These are phyloP conservation scores for Mayetiola destructor DNA, from an alignment of 2,888 invertebrate species.

Conservation along the genomic window DNA sequence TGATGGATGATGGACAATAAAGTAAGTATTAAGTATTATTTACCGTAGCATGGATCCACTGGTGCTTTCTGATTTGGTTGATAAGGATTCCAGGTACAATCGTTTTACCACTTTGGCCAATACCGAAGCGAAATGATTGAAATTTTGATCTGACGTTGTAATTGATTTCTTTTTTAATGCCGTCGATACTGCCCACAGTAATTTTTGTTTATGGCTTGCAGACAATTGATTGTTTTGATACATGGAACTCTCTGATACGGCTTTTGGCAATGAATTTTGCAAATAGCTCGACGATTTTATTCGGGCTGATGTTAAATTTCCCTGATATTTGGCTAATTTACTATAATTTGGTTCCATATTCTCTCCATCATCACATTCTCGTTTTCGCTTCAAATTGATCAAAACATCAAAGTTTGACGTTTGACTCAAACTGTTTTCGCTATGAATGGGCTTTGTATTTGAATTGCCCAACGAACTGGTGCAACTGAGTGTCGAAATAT, in stretches of 20 bases:
- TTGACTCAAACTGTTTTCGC: background rate
- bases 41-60: constrained; percentile 59
- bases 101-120: constrained; percentile 53
- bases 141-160: constrained; percentile 48
- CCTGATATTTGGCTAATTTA: too few relatives aligned
- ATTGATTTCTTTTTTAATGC: constrained; percentile 59
- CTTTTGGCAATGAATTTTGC: background rate
- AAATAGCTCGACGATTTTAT: background rate
- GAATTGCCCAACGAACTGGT: background rate
- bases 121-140: constrained; percentile 53
- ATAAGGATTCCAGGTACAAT: constrained; percentile 41
- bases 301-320: too few relatives aligned
- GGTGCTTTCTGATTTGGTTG: constrained; percentile 44
- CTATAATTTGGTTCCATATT: constrained; percentile 26
- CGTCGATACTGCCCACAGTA: constrained; percentile 68
- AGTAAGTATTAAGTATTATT: constrained; percentile 14
- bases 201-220: constrained; percentile 42
- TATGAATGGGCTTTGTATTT: background rate
- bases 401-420: too few relatives aligned
- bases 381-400: background rate
- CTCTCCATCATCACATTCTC: constrained; percentile 21
- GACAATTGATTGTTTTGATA: constrained; percentile 17
- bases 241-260: background rate
- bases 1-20: background rate
- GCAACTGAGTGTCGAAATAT: background rate